Base-by-base conservation (phyloP, 2,797 vertebrate genomes). In the Ptychobarbus kaznakovi region DNA sequence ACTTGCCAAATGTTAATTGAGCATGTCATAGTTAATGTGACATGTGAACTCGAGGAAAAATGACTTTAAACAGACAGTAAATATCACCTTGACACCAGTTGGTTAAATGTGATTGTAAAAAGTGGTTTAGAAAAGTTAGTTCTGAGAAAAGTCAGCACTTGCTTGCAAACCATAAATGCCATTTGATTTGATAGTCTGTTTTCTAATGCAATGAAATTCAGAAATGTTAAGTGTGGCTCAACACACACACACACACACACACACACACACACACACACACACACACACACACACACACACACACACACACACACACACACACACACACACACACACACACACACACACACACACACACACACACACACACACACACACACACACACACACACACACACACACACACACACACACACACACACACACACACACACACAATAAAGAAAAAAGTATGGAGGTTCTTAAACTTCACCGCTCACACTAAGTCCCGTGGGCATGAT, bases 31-130 rank as follows among this genome's bases (percentile, higher is more conserved):
- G 16, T 40, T 76, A 35, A 56, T 56, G 4, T 44, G 22, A 53
- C 5, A n/a, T 49, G n/a, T 32, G 15, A 49, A 74, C 15, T 22
- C 38, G 49, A 22, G 1, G 13, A 69, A 40, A 74, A n/a, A 53
- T 15, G 32, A 8, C 51, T 9, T 58, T 15, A 40, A 5, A 40
- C 16, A 53, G 12, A 56, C 40, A 56, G 11, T 40, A 40, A 13
- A 70, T 16, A 77, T 18, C 12, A 42, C 75, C 22, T 16, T 25
- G 22, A 25, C 3, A 80, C 56, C 70, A 56, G 6, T 4, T 12
- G 18, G 46, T 35, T 53, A 75, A 32, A 70, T 74, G 42, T 74
- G n/a, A 78, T 53, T 81, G 32, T 32, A 82, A 53, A 73, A 56
- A 46, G 32, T 18, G 5, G 18, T 75, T 84, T 80, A 80, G 61